Evolutionary conservation across 2,113 vertebrate species (phyloP).

Genomic region (Triplophysa rosa): DNA sequence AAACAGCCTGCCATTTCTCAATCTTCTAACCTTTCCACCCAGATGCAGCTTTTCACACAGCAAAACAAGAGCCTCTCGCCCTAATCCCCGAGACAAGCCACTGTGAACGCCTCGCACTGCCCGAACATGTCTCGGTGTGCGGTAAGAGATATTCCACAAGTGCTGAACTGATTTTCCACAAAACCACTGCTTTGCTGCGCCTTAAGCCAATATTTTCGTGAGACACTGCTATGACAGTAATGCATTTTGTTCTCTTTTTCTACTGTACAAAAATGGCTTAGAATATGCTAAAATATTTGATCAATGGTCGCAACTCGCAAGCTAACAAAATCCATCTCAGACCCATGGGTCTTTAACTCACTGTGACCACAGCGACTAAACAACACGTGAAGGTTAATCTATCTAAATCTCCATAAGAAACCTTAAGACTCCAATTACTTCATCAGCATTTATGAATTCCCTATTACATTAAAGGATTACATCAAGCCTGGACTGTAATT

Average conservation of each 20-base stretch:
- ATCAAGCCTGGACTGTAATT: conserved; percentile 14
- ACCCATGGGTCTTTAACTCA: not conserved
- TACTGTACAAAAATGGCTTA: not conserved
- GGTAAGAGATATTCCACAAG: conserved; percentile 1
- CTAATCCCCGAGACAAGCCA: conserved; percentile 35
- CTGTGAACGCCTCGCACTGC: conserved; percentile 22
- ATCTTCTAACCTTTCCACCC: conserved; percentile 33
- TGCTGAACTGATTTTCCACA: not conserved
- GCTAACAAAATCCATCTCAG: not conserved
- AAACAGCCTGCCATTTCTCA: conserved; percentile 13
- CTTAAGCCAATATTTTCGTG: conserved; percentile 16
- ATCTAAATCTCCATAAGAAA: conserved; percentile 40
- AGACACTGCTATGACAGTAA: not conserved
- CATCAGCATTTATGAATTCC: conserved; percentile 34
- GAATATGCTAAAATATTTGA: not conserved
- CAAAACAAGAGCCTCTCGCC: conserved; percentile 23
- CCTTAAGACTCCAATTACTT: conserved; percentile 39
- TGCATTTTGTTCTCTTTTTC: not conserved
- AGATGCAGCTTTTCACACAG: not conserved
- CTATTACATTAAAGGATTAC: conserved; percentile 10
- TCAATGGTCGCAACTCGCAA: not conserved
- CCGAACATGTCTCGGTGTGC: conserved; percentile 26
- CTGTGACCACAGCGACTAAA: not conserved
- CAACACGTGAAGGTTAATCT: conserved; percentile 17
- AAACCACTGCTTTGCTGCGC: not conserved